These are phyloP conservation scores for Prionace glauca DNA, from an alignment of 2,797 vertebrate genomes.

Conservation along the genomic window DNA sequence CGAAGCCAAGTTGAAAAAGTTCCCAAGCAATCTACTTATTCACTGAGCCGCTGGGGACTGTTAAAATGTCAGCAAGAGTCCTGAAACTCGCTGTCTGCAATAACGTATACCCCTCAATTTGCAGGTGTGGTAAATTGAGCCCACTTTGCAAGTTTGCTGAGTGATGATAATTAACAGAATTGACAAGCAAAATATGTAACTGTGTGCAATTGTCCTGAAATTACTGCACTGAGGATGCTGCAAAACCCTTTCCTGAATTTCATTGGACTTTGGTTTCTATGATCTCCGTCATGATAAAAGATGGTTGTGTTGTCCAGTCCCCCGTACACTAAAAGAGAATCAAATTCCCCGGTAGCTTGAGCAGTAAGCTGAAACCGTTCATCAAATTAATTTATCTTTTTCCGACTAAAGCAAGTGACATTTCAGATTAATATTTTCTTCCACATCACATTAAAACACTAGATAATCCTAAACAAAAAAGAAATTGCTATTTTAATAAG, in stretches of 20 bases:
- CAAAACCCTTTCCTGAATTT: not conserved
- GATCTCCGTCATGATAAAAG: no score
- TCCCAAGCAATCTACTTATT: conserved; percentile 10
- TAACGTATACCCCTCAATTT: not conserved
- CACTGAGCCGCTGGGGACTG: not conserved
- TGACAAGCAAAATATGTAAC: not conserved
- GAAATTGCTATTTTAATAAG: not conserved
- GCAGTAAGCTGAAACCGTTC: not conserved
- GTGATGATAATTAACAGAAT: not conserved
- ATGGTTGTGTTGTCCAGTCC: no score
- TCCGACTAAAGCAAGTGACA: not conserved
- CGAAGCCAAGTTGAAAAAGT: not conserved
- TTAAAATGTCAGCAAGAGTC: conserved; percentile 23
- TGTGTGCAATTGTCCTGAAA: not conserved
- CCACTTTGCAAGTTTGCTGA: not conserved
- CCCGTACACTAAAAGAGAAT: not conserved
- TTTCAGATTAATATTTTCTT: not conserved
- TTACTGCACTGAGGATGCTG: not conserved
- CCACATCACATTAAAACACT: not conserved
- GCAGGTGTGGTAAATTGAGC: not conserved
- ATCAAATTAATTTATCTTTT: not conserved
- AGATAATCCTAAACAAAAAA: not conserved
- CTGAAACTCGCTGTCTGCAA: not conserved
- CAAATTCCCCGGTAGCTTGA: not conserved
- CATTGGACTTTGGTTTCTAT: no score